phyloP scores from a whole-genome alignment of 1,140 invertebrate species.

The Conopomorpha cramerella region DNA sequence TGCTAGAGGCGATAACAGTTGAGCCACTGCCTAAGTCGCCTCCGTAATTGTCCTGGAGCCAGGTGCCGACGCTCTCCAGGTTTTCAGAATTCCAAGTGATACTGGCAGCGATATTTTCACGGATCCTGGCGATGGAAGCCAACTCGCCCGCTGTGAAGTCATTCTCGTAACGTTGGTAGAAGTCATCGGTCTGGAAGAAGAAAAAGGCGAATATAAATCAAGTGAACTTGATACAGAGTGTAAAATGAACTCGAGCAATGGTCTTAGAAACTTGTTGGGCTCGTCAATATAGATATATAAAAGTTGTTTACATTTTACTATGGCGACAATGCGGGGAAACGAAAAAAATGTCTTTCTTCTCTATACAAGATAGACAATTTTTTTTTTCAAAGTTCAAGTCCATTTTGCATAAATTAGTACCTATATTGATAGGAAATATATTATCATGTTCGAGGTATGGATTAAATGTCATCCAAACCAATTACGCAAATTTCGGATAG shows the following conservation, averaged over 20 bases:
- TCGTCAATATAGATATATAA: no score
- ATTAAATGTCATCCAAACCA: no score
- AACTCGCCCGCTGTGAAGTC: slow-evolving; percentile 34
- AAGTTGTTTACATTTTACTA: no score
- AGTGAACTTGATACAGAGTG: neutral
- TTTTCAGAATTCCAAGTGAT: slow-evolving; percentile 24
- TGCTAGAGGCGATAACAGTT: neutral
- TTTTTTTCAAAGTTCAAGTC: no score
- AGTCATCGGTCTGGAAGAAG: slow-evolving; percentile 20
- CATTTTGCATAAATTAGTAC: no score
- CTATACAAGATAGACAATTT: no score
- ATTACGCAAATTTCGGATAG: no score
- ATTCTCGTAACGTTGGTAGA: slow-evolving; percentile 13
- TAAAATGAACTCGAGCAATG: neutral
- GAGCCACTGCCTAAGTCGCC: neutral
- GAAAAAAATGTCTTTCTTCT: no score
- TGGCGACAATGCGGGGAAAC: no score
- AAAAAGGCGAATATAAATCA: slow-evolving; percentile 5
- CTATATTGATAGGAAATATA: no score
- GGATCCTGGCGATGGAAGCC: slow-evolving; percentile 26
- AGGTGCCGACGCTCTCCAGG: slow-evolving; percentile 19
- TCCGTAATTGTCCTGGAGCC: slow-evolving; percentile 24
- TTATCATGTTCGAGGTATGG: no score
- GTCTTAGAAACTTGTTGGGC: no score
- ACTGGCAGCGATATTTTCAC: slow-evolving; percentile 35